Evolutionary conservation across 2,888 invertebrate species (phyloP), one percentile per base, ranked within the genome.

Genomic region (Idaea dimidiata): DNA sequence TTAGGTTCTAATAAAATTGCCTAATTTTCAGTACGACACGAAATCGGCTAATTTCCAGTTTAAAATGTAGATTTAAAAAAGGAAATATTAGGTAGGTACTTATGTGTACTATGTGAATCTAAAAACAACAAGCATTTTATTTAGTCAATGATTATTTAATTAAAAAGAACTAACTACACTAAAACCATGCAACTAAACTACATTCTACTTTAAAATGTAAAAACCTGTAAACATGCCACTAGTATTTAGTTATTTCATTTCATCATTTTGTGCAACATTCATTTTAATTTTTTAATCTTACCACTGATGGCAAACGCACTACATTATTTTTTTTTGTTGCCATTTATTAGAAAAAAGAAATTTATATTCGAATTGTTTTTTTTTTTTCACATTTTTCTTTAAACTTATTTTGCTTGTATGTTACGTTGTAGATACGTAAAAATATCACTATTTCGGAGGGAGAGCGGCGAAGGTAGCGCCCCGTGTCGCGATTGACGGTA

Each of bases 281-380:
- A 77, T 78, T 75, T 24, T 24, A 24, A 24, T 24, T 24, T 24
- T 77, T 74, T 74, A 73, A 77, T 66, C 91, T 91, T 91, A 91
- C 91, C 91, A 91, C 91, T 75, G 91, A 91, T 76, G 91, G 91
- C 89, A 91, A 91, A 76, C 90, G 89, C 72, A 89, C 85, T 82
- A 91, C 83, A 82, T 86, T 88, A 86, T 85, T 89, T 87, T 87
- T 90, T 90, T 89, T 91, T 76, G 82, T 85, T 81, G 90, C 85
- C 87, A 87, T 86, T 73, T 78, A 77, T 70, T 54, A 43, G 53
- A 67, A 69, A 60, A 56, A 53, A 59, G 63, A 65, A 60, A 66
- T 66, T 66, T 64, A 69, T 72, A 60, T 58, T 64, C 17, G 62
- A 56, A 65, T 64, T 63, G 78, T 76, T 66, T 68, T 68, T 63